Conservation (phyloP, 2,888 invertebrate species). For the Aromia moschata region DNA sequence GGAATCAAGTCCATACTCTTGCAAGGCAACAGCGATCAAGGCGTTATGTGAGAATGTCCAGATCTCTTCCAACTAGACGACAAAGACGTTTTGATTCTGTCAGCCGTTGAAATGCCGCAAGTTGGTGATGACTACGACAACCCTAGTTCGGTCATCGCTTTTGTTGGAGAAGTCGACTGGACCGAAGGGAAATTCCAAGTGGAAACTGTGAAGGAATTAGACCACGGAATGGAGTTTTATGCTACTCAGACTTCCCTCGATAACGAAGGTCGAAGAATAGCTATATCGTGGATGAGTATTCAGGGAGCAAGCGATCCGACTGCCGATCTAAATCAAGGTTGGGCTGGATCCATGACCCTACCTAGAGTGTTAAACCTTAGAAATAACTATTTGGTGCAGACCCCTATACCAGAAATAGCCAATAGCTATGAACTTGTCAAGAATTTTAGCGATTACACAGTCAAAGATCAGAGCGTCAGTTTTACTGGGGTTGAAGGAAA, state of each 20-base stretch:
- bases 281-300: slow-evolving; percentile 64
- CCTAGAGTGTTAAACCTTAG: slow-evolving; percentile 58
- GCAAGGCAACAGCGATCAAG: slow-evolving; percentile 27
- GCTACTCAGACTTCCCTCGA: slow-evolving; percentile 63
- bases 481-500: slow-evolving; percentile 9
- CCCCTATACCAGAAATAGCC: slow-evolving; percentile 29
- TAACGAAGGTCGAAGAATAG: slow-evolving; percentile 53
- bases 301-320: slow-evolving; percentile 62
- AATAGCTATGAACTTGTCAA: too few relatives aligned
- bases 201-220: slow-evolving; percentile 34
- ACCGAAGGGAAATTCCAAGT: slow-evolving; percentile 52
- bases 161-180: slow-evolving; percentile 60
- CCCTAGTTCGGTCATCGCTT: slow-evolving; percentile 57
- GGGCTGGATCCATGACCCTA: slow-evolving; percentile 63
- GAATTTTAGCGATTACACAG: background rate
- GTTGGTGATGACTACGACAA: slow-evolving; percentile 54
- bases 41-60: slow-evolving; percentile 67
- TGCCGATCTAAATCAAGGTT: slow-evolving; percentile 59
- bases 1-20: slow-evolving; percentile 33
- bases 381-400: slow-evolving; percentile 44
- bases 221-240: slow-evolving; percentile 63
- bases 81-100: slow-evolving; percentile 62
- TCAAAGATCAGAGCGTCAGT: background rate
- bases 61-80: slow-evolving; percentile 64
- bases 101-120: slow-evolving; percentile 62